These are phyloP conservation scores for Indicator maculatus DNA, from an alignment of 2,113 vertebrate genomes.

Conservation along the genomic window DNA sequence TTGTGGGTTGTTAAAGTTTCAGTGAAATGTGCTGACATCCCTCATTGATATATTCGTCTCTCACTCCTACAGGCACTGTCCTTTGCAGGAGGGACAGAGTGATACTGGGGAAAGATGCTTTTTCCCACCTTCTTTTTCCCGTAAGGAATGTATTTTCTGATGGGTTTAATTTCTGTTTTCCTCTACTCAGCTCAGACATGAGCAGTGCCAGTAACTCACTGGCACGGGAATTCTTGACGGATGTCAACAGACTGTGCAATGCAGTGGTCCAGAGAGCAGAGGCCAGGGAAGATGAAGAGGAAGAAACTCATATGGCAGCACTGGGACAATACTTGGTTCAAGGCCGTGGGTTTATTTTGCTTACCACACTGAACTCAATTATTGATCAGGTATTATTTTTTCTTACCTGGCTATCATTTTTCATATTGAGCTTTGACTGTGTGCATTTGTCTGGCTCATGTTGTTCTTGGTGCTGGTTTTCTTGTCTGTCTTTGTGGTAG, in stretches of 20 bases:
- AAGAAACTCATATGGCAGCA: conserved; percentile 93
- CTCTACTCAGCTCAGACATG: conserved; percentile 90
- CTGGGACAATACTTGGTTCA: conserved; percentile 93
- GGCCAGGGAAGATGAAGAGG: conserved; percentile 89
- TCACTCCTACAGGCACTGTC: neutral
- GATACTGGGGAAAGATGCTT: neutral
- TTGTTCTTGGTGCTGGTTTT: neutral
- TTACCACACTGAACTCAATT: conserved; percentile 89
- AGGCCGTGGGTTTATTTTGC: conserved; percentile 90
- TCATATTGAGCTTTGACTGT: neutral
- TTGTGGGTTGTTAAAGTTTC: neutral
- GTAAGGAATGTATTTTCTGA: neutral
- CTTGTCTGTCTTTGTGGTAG: neutral
- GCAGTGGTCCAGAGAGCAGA: conserved; percentile 90
- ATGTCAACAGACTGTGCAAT: conserved; percentile 95
- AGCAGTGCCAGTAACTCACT: conserved; percentile 94
- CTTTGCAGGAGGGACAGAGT: neutral
- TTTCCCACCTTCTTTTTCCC: neutral
- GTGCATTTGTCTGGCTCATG: neutral
- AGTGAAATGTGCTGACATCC: neutral
- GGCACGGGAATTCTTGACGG: conserved; percentile 95
- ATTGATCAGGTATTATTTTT: conserved; percentile 87
- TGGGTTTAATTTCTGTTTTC: neutral
- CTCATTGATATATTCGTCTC: neutral
- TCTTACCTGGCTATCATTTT: neutral